phyloP scores from a whole-genome alignment of 2,888 invertebrate genomes.

The Rotaria magnacalcarata region DNA sequence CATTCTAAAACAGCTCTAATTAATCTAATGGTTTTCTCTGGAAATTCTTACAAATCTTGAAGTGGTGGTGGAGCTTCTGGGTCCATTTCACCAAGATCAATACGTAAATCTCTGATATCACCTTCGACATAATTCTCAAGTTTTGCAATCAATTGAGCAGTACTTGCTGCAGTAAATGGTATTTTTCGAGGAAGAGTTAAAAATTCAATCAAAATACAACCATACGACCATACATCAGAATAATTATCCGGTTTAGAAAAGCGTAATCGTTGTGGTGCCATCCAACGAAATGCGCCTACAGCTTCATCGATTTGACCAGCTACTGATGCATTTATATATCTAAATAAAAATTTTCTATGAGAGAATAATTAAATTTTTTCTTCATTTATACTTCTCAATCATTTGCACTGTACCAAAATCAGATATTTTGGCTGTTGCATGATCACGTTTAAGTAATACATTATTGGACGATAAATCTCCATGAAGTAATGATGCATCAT shows the following conservation, averaged over 20 bases:
- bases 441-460: neutral
- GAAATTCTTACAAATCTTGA: neutral
- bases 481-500: neutral
- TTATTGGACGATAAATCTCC: slow-evolving; percentile 12
- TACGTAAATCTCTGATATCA: neutral
- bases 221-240: neutral
- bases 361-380: no score
- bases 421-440: neutral
- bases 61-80: neutral
- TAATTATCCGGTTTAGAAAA: neutral
- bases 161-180: neutral
- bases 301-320: slow-evolving; percentile 15
- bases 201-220: slow-evolving; percentile 7
- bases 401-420: slow-evolving; percentile 14
- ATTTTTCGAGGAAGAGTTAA: neutral
- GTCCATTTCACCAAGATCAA: neutral
- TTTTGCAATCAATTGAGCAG: neutral
- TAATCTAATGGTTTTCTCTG: no score
- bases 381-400: neutral
- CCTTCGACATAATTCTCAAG: neutral
- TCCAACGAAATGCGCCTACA: slow-evolving; percentile 22
- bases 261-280: slow-evolving; percentile 6
- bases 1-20: neutral
- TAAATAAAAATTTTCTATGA: no score
- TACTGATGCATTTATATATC: neutral